Conservation (phyloP, 1,140 invertebrate species). For the Samia ricini region DNA sequence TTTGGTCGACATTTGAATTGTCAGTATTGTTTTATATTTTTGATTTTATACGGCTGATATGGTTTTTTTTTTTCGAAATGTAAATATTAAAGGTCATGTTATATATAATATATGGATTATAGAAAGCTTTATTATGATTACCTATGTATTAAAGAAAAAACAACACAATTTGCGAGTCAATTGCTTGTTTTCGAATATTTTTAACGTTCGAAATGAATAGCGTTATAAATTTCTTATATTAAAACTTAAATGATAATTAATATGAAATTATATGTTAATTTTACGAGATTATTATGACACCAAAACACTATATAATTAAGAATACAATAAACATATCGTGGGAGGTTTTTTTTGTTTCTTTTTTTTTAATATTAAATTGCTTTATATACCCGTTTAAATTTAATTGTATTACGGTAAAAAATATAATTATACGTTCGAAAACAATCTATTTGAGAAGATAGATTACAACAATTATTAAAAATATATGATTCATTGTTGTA, state of each 20-base stretch:
- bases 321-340: conserved; percentile 18
- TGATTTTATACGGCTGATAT: no score
- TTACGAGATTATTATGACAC: conserved; percentile 65
- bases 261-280: conserved; percentile 13
- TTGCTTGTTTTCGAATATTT: conserved; percentile 3
- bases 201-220: background rate
- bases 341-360: conserved; percentile 13
- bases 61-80: no score
- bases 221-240: background rate
- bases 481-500: background rate
- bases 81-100: conserved; percentile 22
- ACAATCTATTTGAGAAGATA: background rate
- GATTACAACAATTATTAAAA: no score
- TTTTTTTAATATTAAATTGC: no score
- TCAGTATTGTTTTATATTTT: no score
- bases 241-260: background rate
- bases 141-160: background rate
- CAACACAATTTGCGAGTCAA: conserved; percentile 26
- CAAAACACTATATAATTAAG: conserved; percentile 55
- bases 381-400: background rate
- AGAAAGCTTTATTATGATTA: conserved; percentile 29
- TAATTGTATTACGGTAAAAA: background rate
- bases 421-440: background rate
- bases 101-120: conserved; percentile 17
- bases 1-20: no score